Evolutionary conservation across 2,113 vertebrate species (phyloP).

Genomic region (Sylvietta virens): DNA sequence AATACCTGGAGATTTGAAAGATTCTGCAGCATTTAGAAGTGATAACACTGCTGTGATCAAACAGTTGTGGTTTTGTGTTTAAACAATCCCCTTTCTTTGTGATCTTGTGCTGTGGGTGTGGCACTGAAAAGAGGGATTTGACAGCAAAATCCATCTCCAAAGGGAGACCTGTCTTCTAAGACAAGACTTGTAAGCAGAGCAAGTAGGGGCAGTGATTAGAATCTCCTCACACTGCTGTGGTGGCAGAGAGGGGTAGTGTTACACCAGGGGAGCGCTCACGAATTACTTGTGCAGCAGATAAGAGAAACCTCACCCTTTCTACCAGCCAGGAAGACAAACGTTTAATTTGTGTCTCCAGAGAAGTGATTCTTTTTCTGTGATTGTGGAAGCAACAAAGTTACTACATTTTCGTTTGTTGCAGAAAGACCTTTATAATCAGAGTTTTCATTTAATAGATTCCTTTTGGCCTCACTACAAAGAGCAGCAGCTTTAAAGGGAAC

Average conservation of each 20-base stretch:
- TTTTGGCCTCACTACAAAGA: not conserved
- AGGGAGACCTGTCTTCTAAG: slow-evolving; percentile 20
- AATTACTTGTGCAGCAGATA: slow-evolving; percentile 32
- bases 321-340: slow-evolving; percentile 35
- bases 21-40: not conserved
- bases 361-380: not conserved
- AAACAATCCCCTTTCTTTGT: slow-evolving; percentile 46
- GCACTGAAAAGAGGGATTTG: slow-evolving; percentile 60
- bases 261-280: not conserved
- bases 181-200: slow-evolving; percentile 24
- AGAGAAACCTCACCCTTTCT: slow-evolving; percentile 54
- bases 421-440: not conserved
- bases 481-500: not conserved
- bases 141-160: slow-evolving; percentile 23
- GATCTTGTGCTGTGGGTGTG: slow-evolving; percentile 40
- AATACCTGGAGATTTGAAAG: not conserved
- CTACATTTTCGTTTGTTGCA: slow-evolving; percentile 9
- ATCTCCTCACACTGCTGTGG: slow-evolving; percentile 24
- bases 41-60: slow-evolving; percentile 51
- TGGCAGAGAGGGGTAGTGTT: slow-evolving; percentile 20
- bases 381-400: not conserved
- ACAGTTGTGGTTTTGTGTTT: slow-evolving; percentile 44
- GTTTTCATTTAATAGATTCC: not conserved
- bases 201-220: slow-evolving; percentile 48
- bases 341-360: slow-evolving; percentile 36